A percentile compares a stretch with the other conserved stretches of the same genome.
These are phyloP conservation scores for Papilio elwesi DNA, from an alignment of 2,888 invertebrate species.

Conservation along the genomic window DNA sequence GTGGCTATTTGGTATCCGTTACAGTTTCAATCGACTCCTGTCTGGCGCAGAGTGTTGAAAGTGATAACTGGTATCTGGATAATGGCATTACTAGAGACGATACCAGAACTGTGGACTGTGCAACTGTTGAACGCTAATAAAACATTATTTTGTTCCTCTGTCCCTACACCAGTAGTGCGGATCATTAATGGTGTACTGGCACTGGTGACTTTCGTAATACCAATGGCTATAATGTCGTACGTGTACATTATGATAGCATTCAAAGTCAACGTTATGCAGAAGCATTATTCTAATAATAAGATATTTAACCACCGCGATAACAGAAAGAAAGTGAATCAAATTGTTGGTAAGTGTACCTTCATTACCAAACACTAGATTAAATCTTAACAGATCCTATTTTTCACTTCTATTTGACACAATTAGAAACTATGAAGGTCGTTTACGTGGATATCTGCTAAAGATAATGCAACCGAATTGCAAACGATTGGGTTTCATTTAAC, in stretches of 20 bases:
- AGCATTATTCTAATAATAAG: slow-evolving; percentile 42
- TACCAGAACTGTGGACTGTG: slow-evolving; percentile 48
- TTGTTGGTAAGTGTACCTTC: slow-evolving; percentile 46
- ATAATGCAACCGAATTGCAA: too few relatives aligned
- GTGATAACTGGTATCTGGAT: slow-evolving; percentile 48
- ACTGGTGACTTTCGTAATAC: slow-evolving; percentile 50
- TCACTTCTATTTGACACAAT: too few relatives aligned
- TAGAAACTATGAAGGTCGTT: too few relatives aligned
- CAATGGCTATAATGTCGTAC: slow-evolving; percentile 50
- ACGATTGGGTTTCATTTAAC: too few relatives aligned
- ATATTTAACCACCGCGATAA: slow-evolving; percentile 50
- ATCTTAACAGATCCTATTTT: background rate
- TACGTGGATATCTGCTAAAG: too few relatives aligned
- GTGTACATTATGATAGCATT: slow-evolving; percentile 52
- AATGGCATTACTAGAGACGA: slow-evolving; percentile 50
- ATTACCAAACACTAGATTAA: background rate
- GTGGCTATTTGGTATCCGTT: slow-evolving; percentile 52
- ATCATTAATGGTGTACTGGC: slow-evolving; percentile 44
- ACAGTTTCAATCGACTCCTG: slow-evolving; percentile 41
- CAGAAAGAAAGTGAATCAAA: slow-evolving; percentile 52
- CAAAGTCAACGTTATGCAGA: slow-evolving; percentile 49
- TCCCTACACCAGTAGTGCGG: slow-evolving; percentile 41
- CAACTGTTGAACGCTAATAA: slow-evolving; percentile 46
- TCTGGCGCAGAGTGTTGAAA: slow-evolving; percentile 47
- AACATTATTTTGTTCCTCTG: slow-evolving; percentile 45